phyloP scores from a whole-genome alignment of 2,888 invertebrate genomes.

The Rhagonycha fulva region DNA sequence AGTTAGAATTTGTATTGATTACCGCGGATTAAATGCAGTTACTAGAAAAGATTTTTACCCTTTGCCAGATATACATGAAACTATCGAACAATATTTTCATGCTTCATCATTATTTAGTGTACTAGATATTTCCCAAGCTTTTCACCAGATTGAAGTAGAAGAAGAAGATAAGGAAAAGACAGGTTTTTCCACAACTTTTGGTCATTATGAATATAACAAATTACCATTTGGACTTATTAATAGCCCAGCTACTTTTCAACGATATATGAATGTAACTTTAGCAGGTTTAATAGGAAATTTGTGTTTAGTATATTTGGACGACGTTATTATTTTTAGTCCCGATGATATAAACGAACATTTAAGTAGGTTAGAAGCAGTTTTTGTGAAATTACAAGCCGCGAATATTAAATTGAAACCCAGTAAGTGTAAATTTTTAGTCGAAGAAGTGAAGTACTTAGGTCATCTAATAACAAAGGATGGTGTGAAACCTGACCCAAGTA shows the following conservation, averaged over 20 bases:
- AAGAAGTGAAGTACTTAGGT: constrained; percentile 9
- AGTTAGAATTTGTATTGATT: too few species aligned
- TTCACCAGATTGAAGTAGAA: too few species aligned
- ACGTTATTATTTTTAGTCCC: constrained; percentile 30
- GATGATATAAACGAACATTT: constrained; percentile 28
- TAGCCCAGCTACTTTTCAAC: constrained; percentile 39
- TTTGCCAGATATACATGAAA: too few species aligned
- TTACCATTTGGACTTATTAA: constrained; percentile 41
- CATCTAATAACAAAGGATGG: constrained; percentile 26
- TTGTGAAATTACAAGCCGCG: constrained; percentile 21
- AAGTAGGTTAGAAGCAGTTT: constrained; percentile 23
- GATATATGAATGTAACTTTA: constrained; percentile 36
- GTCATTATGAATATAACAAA: neutral
- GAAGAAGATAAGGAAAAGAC: too few species aligned
- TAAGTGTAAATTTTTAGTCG: neutral
- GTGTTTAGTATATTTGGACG: constrained; percentile 34
- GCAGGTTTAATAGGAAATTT: too few species aligned
- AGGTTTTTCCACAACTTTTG: too few species aligned
- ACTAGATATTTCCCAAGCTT: too few species aligned
- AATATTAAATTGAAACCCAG: constrained; percentile 32
- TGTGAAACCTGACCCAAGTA: constrained; percentile 26
- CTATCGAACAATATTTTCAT: too few species aligned
- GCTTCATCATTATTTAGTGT: too few species aligned
- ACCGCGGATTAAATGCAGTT: too few species aligned
- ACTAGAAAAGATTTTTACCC: too few species aligned